A percentile compares a stretch with the other conserved stretches of the same genome.
Evolutionary conservation across 2,888 invertebrate genomes (phyloP).

Genomic region (Adela reaumurella): DNA sequence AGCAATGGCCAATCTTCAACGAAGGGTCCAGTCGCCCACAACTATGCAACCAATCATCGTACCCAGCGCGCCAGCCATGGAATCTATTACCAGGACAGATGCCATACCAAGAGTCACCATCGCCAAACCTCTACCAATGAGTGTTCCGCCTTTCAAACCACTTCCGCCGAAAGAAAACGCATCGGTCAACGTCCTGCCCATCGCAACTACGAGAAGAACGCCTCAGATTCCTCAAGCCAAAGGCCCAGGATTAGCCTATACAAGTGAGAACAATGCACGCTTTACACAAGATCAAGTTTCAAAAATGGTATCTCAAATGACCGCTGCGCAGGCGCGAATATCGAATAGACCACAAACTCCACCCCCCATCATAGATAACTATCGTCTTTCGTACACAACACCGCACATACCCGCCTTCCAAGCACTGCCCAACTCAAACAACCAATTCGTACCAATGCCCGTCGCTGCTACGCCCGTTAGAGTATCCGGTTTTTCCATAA

Average conservation of each 20-base stretch:
- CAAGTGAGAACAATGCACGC: slow-evolving; percentile 42
- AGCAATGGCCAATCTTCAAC: not conserved
- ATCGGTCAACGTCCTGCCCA: slow-evolving; percentile 46
- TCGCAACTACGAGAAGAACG: slow-evolving; percentile 29
- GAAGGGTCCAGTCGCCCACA: slow-evolving; percentile 17
- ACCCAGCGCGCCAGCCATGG: slow-evolving; percentile 24
- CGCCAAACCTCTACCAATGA: slow-evolving; percentile 54
- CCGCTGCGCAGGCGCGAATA: slow-evolving; percentile 32
- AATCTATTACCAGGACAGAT: slow-evolving; percentile 19
- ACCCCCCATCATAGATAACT: slow-evolving; percentile 25
- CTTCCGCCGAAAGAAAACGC: slow-evolving; percentile 63
- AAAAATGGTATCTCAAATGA: slow-evolving; percentile 26
- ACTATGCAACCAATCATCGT: slow-evolving; percentile 43
- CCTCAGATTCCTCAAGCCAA: slow-evolving; percentile 37
- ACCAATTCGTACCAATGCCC: slow-evolving; percentile 50
- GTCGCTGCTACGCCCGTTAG: slow-evolving; percentile 25
- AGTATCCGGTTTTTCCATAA: slow-evolving; percentile 25
- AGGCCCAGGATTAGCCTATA: slow-evolving; percentile 33
- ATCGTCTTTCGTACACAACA: slow-evolving; percentile 17
- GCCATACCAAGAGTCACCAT: slow-evolving; percentile 30
- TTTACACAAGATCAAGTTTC: slow-evolving; percentile 33
- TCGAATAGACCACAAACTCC: slow-evolving; percentile 27
- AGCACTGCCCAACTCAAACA: slow-evolving; percentile 57
- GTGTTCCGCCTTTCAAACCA: slow-evolving; percentile 77
- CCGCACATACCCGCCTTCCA: slow-evolving; percentile 21